Conservation (phyloP, 2,113 vertebrate genomes). For the Oryzias javanicus region DNA sequence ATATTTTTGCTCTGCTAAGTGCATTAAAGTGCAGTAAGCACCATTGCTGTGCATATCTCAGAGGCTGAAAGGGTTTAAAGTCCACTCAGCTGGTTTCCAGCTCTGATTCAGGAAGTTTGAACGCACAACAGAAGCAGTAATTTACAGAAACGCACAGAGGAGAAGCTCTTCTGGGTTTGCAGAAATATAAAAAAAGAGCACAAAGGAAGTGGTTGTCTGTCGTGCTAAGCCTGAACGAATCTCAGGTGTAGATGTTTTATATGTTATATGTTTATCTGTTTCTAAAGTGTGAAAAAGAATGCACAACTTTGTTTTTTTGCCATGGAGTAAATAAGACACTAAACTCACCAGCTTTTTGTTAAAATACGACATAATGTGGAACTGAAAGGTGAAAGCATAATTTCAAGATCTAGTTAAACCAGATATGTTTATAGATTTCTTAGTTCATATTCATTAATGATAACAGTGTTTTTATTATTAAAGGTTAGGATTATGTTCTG, state of each 20-base stretch:
- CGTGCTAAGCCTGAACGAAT: too few relatives aligned
- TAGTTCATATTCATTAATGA: neutral
- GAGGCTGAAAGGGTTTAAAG: constrained; percentile 33
- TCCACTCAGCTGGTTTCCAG: constrained; percentile 40
- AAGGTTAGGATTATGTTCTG: too few relatives aligned
- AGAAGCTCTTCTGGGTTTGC: neutral
- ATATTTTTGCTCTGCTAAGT: constrained; percentile 6
- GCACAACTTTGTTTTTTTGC: neutral
- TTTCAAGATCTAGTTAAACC: neutral
- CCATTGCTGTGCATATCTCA: neutral
- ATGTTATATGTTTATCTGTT: too few relatives aligned
- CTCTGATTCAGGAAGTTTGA: constrained; percentile 23
- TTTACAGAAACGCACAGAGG: neutral
- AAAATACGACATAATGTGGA: neutral
- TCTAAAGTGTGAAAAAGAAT: neutral
- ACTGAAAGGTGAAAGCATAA: neutral
- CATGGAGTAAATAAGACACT: neutral
- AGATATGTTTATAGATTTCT: constrained; percentile 1
- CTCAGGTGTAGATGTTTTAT: neutral
- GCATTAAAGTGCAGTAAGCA: neutral
- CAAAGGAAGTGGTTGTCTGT: neutral
- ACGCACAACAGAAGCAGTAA: neutral
- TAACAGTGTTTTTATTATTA: too few relatives aligned
- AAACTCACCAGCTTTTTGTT: neutral
- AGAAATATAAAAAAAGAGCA: too few relatives aligned